Evolutionary conservation across 1,140 invertebrate species (phyloP).

Genomic region (Drosophila nikananu): DNA sequence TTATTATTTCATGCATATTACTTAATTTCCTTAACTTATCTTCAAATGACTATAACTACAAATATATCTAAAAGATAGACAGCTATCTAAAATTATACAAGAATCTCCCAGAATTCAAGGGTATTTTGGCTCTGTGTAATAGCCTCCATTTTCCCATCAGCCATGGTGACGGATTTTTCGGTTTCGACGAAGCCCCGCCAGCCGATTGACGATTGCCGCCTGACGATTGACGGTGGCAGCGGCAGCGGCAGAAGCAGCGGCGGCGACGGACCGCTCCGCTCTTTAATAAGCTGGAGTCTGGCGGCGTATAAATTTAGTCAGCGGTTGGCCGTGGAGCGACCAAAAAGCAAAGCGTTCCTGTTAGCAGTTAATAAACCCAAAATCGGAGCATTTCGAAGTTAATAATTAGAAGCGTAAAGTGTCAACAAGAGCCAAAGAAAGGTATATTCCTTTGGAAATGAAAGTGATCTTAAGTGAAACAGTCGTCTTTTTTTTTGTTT

Average conservation of each 20-base stretch:
- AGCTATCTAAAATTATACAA: background rate
- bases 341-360: constrained; percentile 23
- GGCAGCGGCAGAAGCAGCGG: background rate
- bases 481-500: background rate
- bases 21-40: background rate
- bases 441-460: constrained; percentile 5
- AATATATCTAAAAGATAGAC: background rate
- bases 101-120: background rate
- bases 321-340: constrained; percentile 61
- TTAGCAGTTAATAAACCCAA: constrained; percentile 2
- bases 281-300: constrained; percentile 75
- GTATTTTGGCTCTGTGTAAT: constrained; percentile 4
- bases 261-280: constrained; percentile 24
- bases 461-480: constrained; percentile 17
- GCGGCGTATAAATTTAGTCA: constrained; percentile 68
- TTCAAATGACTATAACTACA: background rate
- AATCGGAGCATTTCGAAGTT: background rate
- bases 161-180: constrained; percentile 5
- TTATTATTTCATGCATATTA: background rate
- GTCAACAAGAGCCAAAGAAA: constrained; percentile 9
- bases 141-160: background rate
- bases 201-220: constrained; percentile 15
- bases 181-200: constrained; percentile 18
- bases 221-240: constrained; percentile 8
- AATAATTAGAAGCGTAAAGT: background rate